phyloP scores from a whole-genome alignment of 2,113 vertebrate species.

The Maccullochella peelii region DNA sequence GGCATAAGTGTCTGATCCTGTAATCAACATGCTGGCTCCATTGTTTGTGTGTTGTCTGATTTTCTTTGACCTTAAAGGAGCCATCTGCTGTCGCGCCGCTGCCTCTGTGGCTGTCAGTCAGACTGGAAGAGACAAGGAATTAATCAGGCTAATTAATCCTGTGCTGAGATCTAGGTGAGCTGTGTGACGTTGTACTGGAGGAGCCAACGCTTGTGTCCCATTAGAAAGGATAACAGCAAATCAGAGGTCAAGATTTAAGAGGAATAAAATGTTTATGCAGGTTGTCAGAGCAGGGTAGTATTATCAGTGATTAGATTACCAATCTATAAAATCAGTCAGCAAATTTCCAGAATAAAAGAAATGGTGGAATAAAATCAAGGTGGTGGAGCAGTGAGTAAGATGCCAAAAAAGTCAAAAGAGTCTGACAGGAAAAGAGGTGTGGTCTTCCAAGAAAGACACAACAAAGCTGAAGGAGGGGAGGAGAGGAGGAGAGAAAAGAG shows the following conservation, averaged over 20 bases:
- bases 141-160: conserved; percentile 74
- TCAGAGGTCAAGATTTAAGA: not conserved
- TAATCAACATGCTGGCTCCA: conserved; percentile 15
- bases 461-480: conserved; percentile 33
- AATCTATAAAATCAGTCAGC: not conserved
- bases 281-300: not conserved
- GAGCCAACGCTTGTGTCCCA: conserved; percentile 15
- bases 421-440: conserved; percentile 53
- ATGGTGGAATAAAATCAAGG: conserved; percentile 2
- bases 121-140: conserved; percentile 38
- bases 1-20: conserved; percentile 21
- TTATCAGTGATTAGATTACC: rapidly evolving
- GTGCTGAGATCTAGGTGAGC: conserved; percentile 65
- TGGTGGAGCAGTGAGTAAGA: not conserved
- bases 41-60: conserved; percentile 27
- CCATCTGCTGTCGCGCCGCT: conserved; percentile 69
- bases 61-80: conserved; percentile 48
- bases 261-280: not conserved
- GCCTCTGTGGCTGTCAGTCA: conserved; percentile 37
- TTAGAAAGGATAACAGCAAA: not conserved
- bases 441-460: conserved; percentile 42
- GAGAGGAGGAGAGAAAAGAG: conserved; percentile 43
- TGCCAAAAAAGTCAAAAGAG: conserved; percentile 1
- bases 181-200: conserved; percentile 17
- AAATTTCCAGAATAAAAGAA: not conserved